phyloP scores from a whole-genome alignment of 1,140 invertebrate species.

The Penaeus chinensis region DNA sequence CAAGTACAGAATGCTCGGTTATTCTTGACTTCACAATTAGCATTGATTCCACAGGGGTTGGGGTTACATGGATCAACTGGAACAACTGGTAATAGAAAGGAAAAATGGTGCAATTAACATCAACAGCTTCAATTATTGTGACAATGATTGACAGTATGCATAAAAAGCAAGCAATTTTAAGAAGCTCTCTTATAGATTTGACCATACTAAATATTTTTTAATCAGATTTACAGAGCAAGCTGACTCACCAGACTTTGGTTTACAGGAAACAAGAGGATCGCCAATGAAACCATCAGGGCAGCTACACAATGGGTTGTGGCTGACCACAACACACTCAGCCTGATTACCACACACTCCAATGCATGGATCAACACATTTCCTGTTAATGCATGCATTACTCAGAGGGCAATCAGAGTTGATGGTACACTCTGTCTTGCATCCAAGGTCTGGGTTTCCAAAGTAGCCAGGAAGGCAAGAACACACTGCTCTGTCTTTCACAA shows the following conservation, averaged over 20 bases:
- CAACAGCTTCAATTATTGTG: too few species aligned
- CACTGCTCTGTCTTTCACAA: constrained; percentile 75
- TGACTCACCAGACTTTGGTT: constrained; percentile 66
- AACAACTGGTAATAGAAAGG: constrained; percentile 26
- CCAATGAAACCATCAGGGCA: constrained; percentile 84
- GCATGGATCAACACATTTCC: constrained; percentile 79
- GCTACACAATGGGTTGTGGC: constrained; percentile 74
- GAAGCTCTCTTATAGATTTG: too few species aligned
- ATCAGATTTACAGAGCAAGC: too few species aligned
- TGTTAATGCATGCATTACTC: constrained; percentile 82
- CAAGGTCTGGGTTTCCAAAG: constrained; percentile 66
- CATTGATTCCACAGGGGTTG: constrained; percentile 71
- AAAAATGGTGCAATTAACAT: too few species aligned
- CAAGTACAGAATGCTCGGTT: constrained; percentile 78
- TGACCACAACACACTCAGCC: constrained; percentile 66
- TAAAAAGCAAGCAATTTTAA: too few species aligned
- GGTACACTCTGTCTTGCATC: constrained; percentile 79
- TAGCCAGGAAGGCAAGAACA: constrained; percentile 66
- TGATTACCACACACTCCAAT: constrained; percentile 68
- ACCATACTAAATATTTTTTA: too few species aligned
- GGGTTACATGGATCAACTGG: constrained; percentile 62
- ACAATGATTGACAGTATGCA: too few species aligned
- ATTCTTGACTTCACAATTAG: constrained; percentile 64
- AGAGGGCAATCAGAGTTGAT: constrained; percentile 84
- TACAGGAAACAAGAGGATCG: constrained; percentile 81